Base-by-base conservation (phyloP, 2,797 vertebrate genomes). In the Poeciliopsis gracilis region DNA sequence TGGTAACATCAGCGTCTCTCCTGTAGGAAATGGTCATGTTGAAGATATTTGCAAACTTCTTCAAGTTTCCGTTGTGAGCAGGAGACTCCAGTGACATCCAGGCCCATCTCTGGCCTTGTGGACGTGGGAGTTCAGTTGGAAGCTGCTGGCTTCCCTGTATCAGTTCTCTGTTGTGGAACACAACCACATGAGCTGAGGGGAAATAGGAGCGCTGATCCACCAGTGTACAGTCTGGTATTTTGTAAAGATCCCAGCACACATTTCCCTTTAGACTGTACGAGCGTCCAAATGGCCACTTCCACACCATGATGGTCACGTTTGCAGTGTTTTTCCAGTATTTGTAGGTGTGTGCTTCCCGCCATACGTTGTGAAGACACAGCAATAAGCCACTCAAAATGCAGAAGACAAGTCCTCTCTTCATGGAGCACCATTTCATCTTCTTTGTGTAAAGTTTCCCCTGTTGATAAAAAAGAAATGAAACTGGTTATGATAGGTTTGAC, bases 11-110 rank as follows among this genome's bases (percentile, higher is more conserved):
- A 0, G 98, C 96, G 70, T 97, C 96, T 0, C 86, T 94, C 66
- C 96, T 95, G 93, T 98, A 99, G 30, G 92, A 96, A 90, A 99
- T 93, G 73, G 97, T 97, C 95, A 97, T 96, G 90, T 99, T 98
- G 90, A 99, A 99, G 70, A 96, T 77, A 3, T 95, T 88, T 0
- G 90, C 89, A 78, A 94, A 96, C 1, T 11, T 73, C 0, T 0
- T 1, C 41, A 97, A 79, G 33, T 93, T 91, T 0, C 87, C 93
- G 0, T 92, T 96, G 90, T 96, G 76, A 78, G 76, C 75, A 0
- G 96, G 96, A 0, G 97, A 93, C 89, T 99, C 98, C 89, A 99
- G 80, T 23, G 97, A 97, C 36, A 97, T 89, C 98, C 98, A 99
- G 10, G 97, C 94, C 98, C 98, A 99, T 82, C 94, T 95, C 89